A percentile compares a stretch with the other conserved stretches of the same genome.
Conservation (phyloP, 2,888 invertebrate species). For the Napeogenes sylphis region DNA sequence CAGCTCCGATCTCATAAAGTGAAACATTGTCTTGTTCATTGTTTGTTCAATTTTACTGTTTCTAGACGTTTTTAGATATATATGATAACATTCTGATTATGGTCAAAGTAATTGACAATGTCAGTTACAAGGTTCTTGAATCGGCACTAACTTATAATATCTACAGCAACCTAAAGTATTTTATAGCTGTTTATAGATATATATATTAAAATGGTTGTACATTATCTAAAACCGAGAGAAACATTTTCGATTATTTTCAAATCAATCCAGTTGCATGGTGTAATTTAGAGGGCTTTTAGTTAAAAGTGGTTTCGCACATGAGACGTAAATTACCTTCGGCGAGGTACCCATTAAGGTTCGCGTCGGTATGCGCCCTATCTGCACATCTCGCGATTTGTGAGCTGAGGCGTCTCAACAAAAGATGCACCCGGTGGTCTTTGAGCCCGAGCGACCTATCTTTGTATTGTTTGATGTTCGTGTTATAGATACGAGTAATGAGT, state of each 20-base stretch:
- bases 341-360: slow-evolving; percentile 68
- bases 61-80: background rate
- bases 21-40: slow-evolving; percentile 67
- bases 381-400: slow-evolving; percentile 71
- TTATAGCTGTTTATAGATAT: background rate
- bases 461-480: slow-evolving; percentile 49
- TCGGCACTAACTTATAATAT: no score
- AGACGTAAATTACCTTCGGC: slow-evolving; percentile 72
- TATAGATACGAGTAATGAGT: slow-evolving; percentile 32
- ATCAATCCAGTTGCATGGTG: slow-evolving; percentile 68
- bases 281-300: slow-evolving; percentile 75
- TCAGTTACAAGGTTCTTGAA: no score
- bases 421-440: slow-evolving; percentile 69
- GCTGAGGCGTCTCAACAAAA: slow-evolving; percentile 65
- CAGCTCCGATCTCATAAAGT: slow-evolving; percentile 68
- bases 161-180: background rate
- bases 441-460: slow-evolving; percentile 52
- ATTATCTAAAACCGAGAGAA: slow-evolving; percentile 34
- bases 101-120: no score
- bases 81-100: slow-evolving; percentile 44
- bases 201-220: background rate
- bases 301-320: slow-evolving; percentile 74
- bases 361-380: slow-evolving; percentile 71
- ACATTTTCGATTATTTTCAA: slow-evolving; percentile 58
- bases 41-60: slow-evolving; percentile 41